A percentile compares a stretch with the other conserved stretches of the same genome.
phyloP scores from a whole-genome alignment of 2,888 invertebrate genomes.

The Drosophila mulleri region DNA sequence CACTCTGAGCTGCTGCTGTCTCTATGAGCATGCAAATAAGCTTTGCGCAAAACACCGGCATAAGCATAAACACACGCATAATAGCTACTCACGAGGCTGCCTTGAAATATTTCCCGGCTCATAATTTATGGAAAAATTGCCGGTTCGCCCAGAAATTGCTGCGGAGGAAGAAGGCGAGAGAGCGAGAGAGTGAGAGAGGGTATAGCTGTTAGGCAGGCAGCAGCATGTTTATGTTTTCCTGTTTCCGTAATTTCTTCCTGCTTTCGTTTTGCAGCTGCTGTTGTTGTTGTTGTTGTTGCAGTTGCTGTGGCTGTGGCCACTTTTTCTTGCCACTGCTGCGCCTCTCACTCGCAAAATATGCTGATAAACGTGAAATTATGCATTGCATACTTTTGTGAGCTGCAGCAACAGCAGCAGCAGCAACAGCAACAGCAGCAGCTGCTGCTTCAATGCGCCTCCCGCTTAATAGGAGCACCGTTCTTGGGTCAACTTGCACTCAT shows the following conservation, averaged over 20 bases:
- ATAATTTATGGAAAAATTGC: constrained; percentile 76
- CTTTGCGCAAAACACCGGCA: constrained; percentile 17
- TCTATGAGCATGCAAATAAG: constrained; percentile 48
- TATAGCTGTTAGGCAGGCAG: constrained; percentile 48
- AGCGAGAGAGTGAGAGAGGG: not conserved
- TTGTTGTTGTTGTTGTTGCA: constrained; percentile 12
- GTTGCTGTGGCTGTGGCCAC: constrained; percentile 23
- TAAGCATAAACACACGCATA: constrained; percentile 46
- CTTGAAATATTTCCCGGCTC: constrained; percentile 71
- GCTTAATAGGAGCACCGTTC: not conserved
- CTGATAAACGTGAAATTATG: constrained; percentile 48
- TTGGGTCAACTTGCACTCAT: not conserved
- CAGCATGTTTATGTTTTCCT: constrained; percentile 78
- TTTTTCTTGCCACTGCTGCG: constrained; percentile 22
- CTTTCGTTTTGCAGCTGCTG: constrained; percentile 56
- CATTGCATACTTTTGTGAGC: constrained; percentile 51
- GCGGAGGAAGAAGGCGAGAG: not conserved
- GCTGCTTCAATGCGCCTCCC: constrained; percentile 25
- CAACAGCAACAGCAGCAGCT: constrained; percentile 4
- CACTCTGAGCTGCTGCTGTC: constrained; percentile 1
- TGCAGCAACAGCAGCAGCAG: constrained; percentile 25
- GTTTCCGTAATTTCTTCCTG: constrained; percentile 80
- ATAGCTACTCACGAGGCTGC: constrained; percentile 66
- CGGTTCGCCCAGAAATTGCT: constrained; percentile 7
- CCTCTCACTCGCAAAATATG: constrained; percentile 51